Base-by-base conservation (phyloP, 2,888 invertebrate genomes). In the Gonocerus acuteangulatus region DNA sequence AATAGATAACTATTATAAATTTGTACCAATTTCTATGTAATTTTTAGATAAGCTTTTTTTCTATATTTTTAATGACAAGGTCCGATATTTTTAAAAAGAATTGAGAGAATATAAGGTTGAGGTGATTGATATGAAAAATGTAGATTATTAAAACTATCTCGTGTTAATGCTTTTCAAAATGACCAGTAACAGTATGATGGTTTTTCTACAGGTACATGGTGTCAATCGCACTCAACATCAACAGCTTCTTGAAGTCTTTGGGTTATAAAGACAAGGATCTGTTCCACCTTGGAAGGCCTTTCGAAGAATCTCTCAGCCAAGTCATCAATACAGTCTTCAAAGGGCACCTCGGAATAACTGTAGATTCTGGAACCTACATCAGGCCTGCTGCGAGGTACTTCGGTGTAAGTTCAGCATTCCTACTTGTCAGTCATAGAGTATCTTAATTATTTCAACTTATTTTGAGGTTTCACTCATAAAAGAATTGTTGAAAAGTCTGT, bases 181-280 rank as follows among this genome's bases (percentile, higher is more conserved):
- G n/a, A n/a, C n/a, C n/a, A n/a, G n/a, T n/a, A n/a, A n/a, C n/a
- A n/a, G n/a, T n/a, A n/a, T n/a, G n/a, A n/a, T n/a, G 4, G 27
- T 9, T 27, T 4, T 27, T 27, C n/a, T 75, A 48, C 74, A 87
- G 87, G 70, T 88, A 88, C 72, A 73, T 87, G 59, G 73, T 80
- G 34, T 84, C 85, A 0, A 80, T 77, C 0, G 84, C 87, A 67
- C 82, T 84, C 70, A 79, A 89, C 69, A 78, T 85, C 39, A 90
- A 90, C 74, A 82, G 83, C 48, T 85, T 87, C 73, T 75, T 90
- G 2, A 85, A 86, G 71, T 77, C 83, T 18, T 86, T 87, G 72
- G 88, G 87, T 56, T 81, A 86, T 58, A 87, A 89, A 0, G 85
- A 87, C 71, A 75, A 77, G 44, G 81, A 82, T 0, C 79, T 83